These are phyloP conservation scores for Gryllus longicercus DNA, from an alignment of 2,888 invertebrate species.

Conservation along the genomic window DNA sequence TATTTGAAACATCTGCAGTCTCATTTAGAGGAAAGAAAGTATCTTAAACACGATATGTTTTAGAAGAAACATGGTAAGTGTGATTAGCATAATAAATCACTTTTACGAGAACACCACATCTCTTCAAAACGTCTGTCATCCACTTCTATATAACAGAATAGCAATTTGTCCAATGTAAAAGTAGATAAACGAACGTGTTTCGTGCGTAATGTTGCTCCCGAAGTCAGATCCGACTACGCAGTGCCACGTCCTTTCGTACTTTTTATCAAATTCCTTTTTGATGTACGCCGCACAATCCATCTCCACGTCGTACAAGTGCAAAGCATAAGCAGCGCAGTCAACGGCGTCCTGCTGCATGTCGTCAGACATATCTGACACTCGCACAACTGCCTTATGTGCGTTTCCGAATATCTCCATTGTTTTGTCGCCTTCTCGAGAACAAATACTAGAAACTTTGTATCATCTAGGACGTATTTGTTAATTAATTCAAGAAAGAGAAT, in stretches of 20 bases:
- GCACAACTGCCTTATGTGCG: conserved; percentile 86
- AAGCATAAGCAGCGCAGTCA: conserved; percentile 95
- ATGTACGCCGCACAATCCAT: conserved; percentile 99
- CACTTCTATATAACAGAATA: conserved; percentile 97
- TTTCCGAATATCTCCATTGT: too few species aligned
- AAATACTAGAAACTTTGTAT: too few species aligned
- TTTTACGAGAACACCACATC: too few species aligned
- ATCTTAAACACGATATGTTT: too few species aligned
- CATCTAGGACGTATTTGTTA: too few species aligned
- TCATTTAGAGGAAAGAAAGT: too few species aligned
- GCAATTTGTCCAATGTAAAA: conserved; percentile 99
- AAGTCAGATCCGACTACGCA: conserved; percentile 99
- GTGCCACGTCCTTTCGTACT: conserved; percentile 99
- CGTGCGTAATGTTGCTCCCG: conserved; percentile 97
- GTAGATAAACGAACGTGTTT: conserved; percentile 99
- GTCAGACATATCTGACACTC: conserved; percentile 99
- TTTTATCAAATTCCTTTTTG: conserved; percentile 99
- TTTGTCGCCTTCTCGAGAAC: too few species aligned
- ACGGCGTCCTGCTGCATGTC: conserved; percentile 99
- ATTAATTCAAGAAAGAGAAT: too few species aligned
- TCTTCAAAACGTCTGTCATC: conserved; percentile 52
- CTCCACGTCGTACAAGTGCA: conserved; percentile 98
- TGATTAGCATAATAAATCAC: too few species aligned
- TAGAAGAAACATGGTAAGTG: too few species aligned
- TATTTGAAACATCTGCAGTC: too few species aligned